Percentiles rank a stretch among this genome's conserved stretches.
Evolutionary conservation across 2,113 vertebrate genomes (phyloP).

Genomic region (Hemibates koningsi): DNA sequence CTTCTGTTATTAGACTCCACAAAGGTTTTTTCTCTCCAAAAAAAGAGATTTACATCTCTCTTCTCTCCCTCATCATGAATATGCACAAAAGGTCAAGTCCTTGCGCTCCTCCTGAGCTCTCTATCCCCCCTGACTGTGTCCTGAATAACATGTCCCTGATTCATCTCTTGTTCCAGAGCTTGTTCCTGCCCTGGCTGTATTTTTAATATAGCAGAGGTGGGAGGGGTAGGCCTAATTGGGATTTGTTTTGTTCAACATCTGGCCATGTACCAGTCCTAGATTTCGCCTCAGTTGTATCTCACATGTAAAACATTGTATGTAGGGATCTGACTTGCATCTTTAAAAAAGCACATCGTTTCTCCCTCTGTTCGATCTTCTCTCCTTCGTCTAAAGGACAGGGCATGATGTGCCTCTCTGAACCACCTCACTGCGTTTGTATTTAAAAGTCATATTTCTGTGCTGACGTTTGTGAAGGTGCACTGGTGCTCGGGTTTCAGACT

Average conservation of each 20-base stretch:
- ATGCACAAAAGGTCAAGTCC: constrained; percentile 53
- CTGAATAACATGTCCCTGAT: constrained; percentile 56
- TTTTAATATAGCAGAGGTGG: background rate
- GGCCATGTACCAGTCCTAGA: background rate
- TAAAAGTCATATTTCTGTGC: background rate
- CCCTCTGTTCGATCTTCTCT: background rate
- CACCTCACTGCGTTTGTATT: background rate
- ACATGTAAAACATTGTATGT: background rate
- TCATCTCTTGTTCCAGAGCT: constrained; percentile 40
- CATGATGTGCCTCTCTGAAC: background rate
- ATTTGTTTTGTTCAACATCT: constrained; percentile 45
- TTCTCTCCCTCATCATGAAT: constrained; percentile 24
- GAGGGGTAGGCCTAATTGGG: constrained; percentile 21
- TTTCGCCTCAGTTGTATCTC: background rate
- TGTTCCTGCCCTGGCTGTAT: constrained; percentile 23
- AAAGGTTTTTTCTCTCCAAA: background rate
- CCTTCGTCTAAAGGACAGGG: background rate
- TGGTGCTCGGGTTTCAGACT: background rate
- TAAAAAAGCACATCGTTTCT: background rate
- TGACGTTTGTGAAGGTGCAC: background rate
- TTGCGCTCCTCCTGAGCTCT: constrained; percentile 5
- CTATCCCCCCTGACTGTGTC: constrained; percentile 30
- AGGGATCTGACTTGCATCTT: background rate
- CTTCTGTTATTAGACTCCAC: background rate
- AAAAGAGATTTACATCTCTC: background rate